A percentile compares a stretch with the other conserved stretches of the same genome.
Conservation (phyloP, 2,888 invertebrate species). For the Galerucella nymphaeae region DNA sequence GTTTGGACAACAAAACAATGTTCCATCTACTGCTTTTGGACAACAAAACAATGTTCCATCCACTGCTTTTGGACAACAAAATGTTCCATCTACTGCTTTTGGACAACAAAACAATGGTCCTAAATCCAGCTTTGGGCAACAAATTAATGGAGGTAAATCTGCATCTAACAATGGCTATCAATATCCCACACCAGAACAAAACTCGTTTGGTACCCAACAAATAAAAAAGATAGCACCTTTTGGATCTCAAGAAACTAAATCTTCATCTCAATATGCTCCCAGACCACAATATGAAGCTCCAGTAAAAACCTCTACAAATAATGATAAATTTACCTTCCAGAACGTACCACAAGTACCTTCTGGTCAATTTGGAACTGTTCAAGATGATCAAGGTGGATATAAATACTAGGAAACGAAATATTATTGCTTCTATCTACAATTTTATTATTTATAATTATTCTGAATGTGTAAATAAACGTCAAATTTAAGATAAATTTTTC, state of each 20-base stretch:
- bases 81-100: neutral
- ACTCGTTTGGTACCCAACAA: neutral
- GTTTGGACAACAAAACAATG: slow-evolving; percentile 7
- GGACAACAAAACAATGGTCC: neutral
- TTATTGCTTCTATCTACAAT: neutral
- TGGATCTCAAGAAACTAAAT: neutral
- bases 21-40: neutral
- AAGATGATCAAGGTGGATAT: slow-evolving; percentile 30
- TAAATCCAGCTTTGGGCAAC: neutral
- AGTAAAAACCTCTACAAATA: too few species aligned
- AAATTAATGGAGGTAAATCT: neutral
- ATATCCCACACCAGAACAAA: neutral
- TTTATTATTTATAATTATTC: neutral
- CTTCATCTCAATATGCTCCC: neutral
- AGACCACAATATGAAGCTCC: slow-evolving; percentile 3
- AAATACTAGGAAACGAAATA: slow-evolving; percentile 24
- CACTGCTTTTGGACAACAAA: neutral
- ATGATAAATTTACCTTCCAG: neutral
- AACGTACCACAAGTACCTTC: neutral
- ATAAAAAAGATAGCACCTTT: slow-evolving; percentile 1
- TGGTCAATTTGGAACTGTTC: slow-evolving; percentile 26
- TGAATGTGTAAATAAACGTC: neutral
- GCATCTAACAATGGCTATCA: slow-evolving; percentile 5
- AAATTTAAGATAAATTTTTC: neutral
- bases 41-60: neutral